These are phyloP conservation scores for Leptopilina boulardi DNA, from an alignment of 1,140 invertebrate species.

Conservation along the genomic window DNA sequence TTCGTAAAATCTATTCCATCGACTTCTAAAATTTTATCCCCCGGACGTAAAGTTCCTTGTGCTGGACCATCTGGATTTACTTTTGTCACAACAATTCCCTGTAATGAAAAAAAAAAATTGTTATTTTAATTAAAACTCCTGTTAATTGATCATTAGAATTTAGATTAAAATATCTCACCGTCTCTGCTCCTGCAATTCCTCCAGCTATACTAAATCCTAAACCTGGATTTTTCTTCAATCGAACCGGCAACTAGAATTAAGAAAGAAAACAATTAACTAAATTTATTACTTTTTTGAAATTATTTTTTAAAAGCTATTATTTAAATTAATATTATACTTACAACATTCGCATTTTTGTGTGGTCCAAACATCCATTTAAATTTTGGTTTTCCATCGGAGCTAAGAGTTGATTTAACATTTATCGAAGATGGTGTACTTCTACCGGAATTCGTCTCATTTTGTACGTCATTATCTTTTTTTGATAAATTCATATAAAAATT, in stretches of 20 bases:
- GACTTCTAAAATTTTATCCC: conserved; percentile 80
- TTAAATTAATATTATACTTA: conserved; percentile 54
- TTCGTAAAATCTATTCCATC: conserved; percentile 80
- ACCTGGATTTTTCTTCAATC: conserved; percentile 73
- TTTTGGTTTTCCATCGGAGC: conserved; percentile 60
- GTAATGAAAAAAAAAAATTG: conserved; percentile 43
- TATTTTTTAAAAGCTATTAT: not conserved
- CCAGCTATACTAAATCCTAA: conserved; percentile 74
- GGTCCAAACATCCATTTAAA: conserved; percentile 79
- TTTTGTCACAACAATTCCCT: conserved; percentile 79
- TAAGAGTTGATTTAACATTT: conserved; percentile 41
- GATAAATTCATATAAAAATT: not conserved
- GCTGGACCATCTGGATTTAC: conserved; percentile 77
- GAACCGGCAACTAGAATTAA: conserved; percentile 74
- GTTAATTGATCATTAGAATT: too few species aligned
- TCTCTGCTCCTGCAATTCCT: conserved; percentile 69
- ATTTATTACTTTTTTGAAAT: not conserved
- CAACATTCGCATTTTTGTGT: conserved; percentile 79
- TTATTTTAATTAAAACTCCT: not conserved
- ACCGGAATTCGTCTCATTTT: conserved; percentile 54
- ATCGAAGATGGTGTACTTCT: conserved; percentile 53
- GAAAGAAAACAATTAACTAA: not conserved
- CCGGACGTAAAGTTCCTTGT: conserved; percentile 75
- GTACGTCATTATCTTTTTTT: conserved; percentile 47
- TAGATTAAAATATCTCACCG: conserved; percentile 64